These are phyloP conservation scores for Marmota monax DNA, from an alignment of 2,113 vertebrate genomes.

Conservation along the genomic window DNA sequence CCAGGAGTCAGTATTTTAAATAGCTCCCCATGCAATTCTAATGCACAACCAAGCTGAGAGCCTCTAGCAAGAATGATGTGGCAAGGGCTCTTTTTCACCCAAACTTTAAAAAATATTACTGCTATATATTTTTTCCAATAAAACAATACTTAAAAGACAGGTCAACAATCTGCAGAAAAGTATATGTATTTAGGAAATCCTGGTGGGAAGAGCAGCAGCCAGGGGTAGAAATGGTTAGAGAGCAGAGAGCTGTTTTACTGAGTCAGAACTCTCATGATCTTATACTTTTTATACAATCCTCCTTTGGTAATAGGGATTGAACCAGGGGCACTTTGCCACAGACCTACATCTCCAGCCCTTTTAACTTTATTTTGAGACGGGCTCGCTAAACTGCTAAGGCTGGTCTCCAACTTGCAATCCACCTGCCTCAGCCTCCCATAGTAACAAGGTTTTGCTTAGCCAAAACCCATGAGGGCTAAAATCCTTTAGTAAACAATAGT, in stretches of 20 bases:
- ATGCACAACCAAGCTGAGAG: not conserved
- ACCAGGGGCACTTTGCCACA: too few relatives aligned
- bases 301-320: too few relatives aligned
- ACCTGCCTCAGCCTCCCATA: too few relatives aligned
- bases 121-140: conserved; percentile 25
- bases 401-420: too few relatives aligned
- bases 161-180: not conserved
- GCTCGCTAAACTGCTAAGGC: too few relatives aligned
- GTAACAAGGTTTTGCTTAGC: not conserved
- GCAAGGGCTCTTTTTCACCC: not conserved
- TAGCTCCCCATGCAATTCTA: not conserved
- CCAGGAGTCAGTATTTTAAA: not conserved
- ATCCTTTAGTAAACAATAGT: conserved; percentile 4
- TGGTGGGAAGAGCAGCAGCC: not conserved
- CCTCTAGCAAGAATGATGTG: not conserved
- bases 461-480: not conserved
- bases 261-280: not conserved
- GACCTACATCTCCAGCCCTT: too few relatives aligned
- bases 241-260: not conserved
- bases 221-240: not conserved
- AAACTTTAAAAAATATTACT: conserved; percentile 42
- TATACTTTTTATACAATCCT: not conserved
- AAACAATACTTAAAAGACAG: conserved; percentile 15
- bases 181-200: not conserved
- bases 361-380: too few relatives aligned